phyloP scores from a whole-genome alignment of 2,888 invertebrate genomes.

The Coronaproctus castanopsis region DNA sequence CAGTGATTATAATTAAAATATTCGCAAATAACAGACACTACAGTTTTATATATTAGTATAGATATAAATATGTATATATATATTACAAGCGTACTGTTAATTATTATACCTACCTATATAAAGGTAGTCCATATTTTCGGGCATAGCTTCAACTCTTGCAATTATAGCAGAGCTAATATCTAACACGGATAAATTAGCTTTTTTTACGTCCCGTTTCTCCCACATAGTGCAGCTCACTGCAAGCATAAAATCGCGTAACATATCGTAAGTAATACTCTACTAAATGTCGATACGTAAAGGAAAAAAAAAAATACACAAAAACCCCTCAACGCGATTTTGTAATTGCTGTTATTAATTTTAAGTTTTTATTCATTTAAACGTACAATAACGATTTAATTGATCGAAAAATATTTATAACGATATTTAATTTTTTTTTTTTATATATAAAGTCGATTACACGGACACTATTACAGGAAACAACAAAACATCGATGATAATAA shows the following conservation, averaged over 20 bases:
- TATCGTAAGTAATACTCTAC: background rate
- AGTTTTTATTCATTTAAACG: background rate
- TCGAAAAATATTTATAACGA: too few species aligned
- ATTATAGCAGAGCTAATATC: slow-evolving; percentile 91
- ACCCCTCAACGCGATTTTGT: background rate
- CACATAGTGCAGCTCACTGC: slow-evolving; percentile 88
- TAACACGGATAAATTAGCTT: slow-evolving; percentile 77
- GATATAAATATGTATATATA: too few species aligned
- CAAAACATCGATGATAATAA: background rate
- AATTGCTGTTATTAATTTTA: background rate
- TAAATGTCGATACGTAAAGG: background rate
- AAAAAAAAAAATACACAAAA: slow-evolving; percentile 1
- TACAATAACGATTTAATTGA: too few species aligned
- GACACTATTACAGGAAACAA: background rate
- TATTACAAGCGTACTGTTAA: too few species aligned
- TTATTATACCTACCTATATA: slow-evolving; percentile 43
- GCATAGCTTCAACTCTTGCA: slow-evolving; percentile 64
- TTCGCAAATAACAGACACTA: too few species aligned
- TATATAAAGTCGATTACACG: background rate
- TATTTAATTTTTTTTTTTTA: background rate
- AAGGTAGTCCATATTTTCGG: slow-evolving; percentile 59
- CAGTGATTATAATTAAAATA: too few species aligned
- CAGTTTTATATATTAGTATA: too few species aligned
- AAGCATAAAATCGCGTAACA: slow-evolving; percentile 17
- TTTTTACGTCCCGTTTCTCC: slow-evolving; percentile 74